These are phyloP conservation scores for Drosophila dunni DNA, from an alignment of 1,140 invertebrate species.

Conservation along the genomic window DNA sequence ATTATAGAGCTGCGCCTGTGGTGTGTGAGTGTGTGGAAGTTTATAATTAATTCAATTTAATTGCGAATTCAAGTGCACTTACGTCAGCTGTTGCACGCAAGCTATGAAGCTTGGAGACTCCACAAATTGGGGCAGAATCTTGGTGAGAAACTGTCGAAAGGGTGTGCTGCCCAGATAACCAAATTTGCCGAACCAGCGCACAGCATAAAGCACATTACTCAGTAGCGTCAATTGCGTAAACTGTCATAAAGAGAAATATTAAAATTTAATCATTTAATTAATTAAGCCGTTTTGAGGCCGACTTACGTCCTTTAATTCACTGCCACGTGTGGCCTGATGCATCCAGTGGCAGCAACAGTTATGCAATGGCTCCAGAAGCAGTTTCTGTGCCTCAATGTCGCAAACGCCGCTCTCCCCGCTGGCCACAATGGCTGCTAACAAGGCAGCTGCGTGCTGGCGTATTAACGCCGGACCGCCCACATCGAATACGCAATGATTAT, in stretches of 20 bases:
- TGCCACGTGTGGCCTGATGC: conserved; percentile 51
- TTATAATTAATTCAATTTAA: conserved; percentile 56
- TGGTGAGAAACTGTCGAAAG: conserved; percentile 58
- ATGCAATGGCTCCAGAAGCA: conserved; percentile 64
- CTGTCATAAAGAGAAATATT: conserved; percentile 42
- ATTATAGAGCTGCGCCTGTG: conserved; percentile 68
- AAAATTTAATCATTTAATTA: not conserved
- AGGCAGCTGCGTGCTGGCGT: conserved; percentile 79
- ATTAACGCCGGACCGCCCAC: conserved; percentile 71
- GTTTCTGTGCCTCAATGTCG: conserved; percentile 58
- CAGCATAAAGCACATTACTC: conserved; percentile 58
- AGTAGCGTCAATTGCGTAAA: conserved; percentile 76
- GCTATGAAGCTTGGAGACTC: conserved; percentile 58
- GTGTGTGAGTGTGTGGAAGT: conserved; percentile 1
- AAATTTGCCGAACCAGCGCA: conserved; percentile 62
- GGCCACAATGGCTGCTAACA: conserved; percentile 66
- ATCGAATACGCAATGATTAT: conserved; percentile 76
- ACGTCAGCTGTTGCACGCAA: conserved; percentile 61
- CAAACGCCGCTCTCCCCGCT: conserved; percentile 62
- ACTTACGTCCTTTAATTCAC: conserved; percentile 69
- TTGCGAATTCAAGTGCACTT: conserved; percentile 42
- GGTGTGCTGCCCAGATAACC: conserved; percentile 32
- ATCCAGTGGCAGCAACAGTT: conserved; percentile 82
- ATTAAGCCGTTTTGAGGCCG: not conserved
- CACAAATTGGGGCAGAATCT: conserved; percentile 69